Conservation (phyloP, 2,888 invertebrate genomes). For the Mythimna impura region DNA sequence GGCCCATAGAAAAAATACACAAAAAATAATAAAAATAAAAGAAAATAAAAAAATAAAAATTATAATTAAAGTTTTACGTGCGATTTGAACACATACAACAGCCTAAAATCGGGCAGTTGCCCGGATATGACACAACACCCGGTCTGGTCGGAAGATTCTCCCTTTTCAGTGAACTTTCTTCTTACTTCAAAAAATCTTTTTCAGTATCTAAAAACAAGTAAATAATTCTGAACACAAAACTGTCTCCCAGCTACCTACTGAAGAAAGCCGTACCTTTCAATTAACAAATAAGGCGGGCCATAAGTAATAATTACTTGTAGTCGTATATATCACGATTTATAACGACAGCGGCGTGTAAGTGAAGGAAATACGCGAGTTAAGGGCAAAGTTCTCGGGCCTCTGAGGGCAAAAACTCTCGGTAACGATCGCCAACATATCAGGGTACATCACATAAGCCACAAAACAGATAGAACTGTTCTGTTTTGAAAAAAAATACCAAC, state of each 20-base stretch:
- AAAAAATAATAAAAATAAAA: no score
- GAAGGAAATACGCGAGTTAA: slow-evolving; percentile 67
- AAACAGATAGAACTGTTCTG: not conserved
- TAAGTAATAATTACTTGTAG: slow-evolving; percentile 66
- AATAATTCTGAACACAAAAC: slow-evolving; percentile 20
- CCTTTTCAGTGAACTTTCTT: no score
- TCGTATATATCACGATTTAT: slow-evolving; percentile 65
- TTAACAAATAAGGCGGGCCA: slow-evolving; percentile 58
- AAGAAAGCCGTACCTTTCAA: slow-evolving; percentile 61
- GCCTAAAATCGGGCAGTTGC: no score
- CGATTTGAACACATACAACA: no score
- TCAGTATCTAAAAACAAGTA: slow-evolving; percentile 11
- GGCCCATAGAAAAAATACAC: no score
- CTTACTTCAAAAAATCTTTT: no score
- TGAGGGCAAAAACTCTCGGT: slow-evolving; percentile 62
- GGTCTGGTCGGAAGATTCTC: no score
- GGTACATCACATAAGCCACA: slow-evolving; percentile 39
- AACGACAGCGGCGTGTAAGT: slow-evolving; percentile 61
- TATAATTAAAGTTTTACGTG: no score
- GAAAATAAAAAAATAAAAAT: no score
- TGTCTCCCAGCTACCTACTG: slow-evolving; percentile 37
- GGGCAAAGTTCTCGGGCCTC: slow-evolving; percentile 58
- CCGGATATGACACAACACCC: no score
- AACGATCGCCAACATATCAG: slow-evolving; percentile 61
- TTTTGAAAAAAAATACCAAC: not conserved